Evolutionary conservation across 2,888 invertebrate genomes (phyloP).

Genomic region (Chromoteleia sp.): DNA sequence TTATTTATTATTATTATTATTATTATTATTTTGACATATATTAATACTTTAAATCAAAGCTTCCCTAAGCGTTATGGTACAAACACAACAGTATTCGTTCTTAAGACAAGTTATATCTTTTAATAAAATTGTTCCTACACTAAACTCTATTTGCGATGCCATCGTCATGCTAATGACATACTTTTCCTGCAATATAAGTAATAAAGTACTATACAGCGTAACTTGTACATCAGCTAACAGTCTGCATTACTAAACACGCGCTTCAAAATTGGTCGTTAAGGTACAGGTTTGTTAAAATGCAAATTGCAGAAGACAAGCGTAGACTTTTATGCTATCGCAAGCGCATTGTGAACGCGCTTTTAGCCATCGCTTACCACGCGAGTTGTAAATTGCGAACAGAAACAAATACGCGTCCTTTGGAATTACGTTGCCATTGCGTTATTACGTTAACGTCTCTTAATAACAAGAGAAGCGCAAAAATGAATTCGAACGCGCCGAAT

Average conservation of each 20-base stretch:
- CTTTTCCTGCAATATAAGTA: slow-evolving; percentile 28
- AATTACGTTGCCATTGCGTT: background rate
- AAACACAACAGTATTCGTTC: slow-evolving; percentile 6
- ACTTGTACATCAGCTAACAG: slow-evolving; percentile 19
- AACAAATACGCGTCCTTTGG: slow-evolving; percentile 19
- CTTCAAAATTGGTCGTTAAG: slow-evolving; percentile 32
- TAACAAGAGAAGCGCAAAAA: slow-evolving; percentile 18
- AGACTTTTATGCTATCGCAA: slow-evolving; percentile 21
- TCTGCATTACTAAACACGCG: background rate
- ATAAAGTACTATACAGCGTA: slow-evolving; percentile 22
- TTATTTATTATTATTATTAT: too few species aligned
- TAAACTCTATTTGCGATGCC: slow-evolving; percentile 37
- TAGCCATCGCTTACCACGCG: background rate
- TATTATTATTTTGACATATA: too few species aligned
- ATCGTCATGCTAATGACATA: slow-evolving; percentile 48
- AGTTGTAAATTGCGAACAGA: slow-evolving; percentile 13
- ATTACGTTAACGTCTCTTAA: too few species aligned
- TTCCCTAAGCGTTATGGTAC: background rate
- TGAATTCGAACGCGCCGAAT: background rate
- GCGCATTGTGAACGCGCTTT: slow-evolving; percentile 9
- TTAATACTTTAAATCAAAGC: too few species aligned
- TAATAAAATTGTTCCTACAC: slow-evolving; percentile 24
- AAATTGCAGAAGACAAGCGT: slow-evolving; percentile 38
- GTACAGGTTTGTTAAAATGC: slow-evolving; percentile 42
- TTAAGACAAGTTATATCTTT: slow-evolving; percentile 14